Conservation (phyloP, 1,140 invertebrate genomes). For the Heliconius hewitsoni region DNA sequence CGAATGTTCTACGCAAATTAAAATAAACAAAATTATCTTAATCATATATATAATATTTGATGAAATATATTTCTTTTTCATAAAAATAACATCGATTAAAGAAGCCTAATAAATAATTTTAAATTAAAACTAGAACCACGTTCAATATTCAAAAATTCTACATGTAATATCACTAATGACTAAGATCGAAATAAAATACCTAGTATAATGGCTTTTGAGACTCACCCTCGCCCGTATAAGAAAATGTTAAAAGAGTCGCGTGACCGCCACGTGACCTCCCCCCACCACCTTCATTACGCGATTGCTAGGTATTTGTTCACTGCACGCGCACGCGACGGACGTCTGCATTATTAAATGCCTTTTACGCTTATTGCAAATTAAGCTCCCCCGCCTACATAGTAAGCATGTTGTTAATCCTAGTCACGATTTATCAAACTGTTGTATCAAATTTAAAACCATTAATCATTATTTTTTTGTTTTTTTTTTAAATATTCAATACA, state of each 20-base stretch:
- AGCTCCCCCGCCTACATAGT: conserved; percentile 52
- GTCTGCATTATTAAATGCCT: conserved; percentile 81
- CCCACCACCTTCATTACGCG: conserved; percentile 64
- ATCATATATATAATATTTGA: no score
- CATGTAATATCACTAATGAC: conserved; percentile 32
- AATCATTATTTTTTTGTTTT: conserved; percentile 22
- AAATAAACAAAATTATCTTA: no score
- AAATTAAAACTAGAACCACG: background rate
- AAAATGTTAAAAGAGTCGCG: conserved; percentile 70
- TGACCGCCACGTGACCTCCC: conserved; percentile 63
- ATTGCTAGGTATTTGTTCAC: conserved; percentile 73
- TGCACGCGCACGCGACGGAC: conserved; percentile 62
- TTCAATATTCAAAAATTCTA: background rate
- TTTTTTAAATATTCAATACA: no score
- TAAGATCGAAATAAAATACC: conserved; percentile 49
- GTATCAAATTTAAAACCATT: conserved; percentile 48
- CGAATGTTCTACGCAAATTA: no score
- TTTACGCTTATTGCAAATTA: conserved; percentile 79
- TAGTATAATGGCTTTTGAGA: conserved; percentile 50
- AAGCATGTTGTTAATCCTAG: conserved; percentile 62
- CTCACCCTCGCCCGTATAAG: conserved; percentile 49
- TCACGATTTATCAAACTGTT: conserved; percentile 52
- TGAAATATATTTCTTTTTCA: no score
- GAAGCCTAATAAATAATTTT: background rate
- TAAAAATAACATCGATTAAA: background rate